Conservation (phyloP, 1,140 invertebrate genomes). For the Temnothorax curvispinosus region DNA sequence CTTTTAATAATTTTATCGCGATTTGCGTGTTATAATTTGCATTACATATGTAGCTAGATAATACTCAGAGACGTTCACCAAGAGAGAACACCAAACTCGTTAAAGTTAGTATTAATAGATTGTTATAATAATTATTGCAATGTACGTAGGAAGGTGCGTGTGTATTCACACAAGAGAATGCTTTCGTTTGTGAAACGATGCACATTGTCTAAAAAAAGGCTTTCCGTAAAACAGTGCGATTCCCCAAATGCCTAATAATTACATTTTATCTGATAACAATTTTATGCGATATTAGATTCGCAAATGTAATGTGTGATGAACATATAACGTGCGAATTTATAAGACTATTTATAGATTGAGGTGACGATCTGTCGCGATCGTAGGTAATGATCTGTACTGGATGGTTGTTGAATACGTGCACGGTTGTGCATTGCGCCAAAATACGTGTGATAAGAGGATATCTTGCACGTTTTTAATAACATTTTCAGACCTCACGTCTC, state of each 20-base stretch:
- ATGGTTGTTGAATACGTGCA: constrained; percentile 13
- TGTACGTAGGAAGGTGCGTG: neutral
- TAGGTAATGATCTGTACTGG: neutral
- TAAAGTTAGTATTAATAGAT: constrained; percentile 38
- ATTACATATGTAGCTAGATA: constrained; percentile 9
- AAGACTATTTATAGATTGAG: constrained; percentile 17
- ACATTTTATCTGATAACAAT: constrained; percentile 22
- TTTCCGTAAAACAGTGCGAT: neutral
- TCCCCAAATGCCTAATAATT: constrained; percentile 18
- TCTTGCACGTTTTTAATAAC: constrained; percentile 30
- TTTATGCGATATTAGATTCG: constrained; percentile 27
- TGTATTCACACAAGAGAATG: neutral
- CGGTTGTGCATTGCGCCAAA: constrained; percentile 7
- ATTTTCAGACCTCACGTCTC: constrained; percentile 24
- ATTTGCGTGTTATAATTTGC: constrained; percentile 23
- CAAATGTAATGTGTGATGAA: neutral
- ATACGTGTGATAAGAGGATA: neutral
- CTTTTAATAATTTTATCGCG: constrained; percentile 22
- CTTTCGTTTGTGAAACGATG: neutral
- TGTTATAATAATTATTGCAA: constrained; percentile 16
- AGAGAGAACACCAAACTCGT: constrained; percentile 53
- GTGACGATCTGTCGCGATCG: neutral
- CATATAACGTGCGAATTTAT: constrained; percentile 9
- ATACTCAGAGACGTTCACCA: constrained; percentile 33
- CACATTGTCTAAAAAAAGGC: neutral